phyloP scores from a whole-genome alignment of 2,888 invertebrate genomes.

The Apotomis betuletana region DNA sequence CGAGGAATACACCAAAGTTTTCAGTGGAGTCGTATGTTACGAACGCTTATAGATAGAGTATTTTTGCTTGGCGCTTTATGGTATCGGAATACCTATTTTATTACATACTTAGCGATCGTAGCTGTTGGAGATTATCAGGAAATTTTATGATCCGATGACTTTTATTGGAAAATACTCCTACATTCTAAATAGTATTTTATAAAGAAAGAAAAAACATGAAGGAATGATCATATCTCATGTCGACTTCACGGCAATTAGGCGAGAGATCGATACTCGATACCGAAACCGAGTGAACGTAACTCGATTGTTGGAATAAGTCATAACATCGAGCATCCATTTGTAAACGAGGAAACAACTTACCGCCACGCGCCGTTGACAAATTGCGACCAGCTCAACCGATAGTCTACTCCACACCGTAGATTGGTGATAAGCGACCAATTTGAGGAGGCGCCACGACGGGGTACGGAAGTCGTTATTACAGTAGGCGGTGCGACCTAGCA shows the following conservation, averaged over 20 bases:
- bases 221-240: background rate
- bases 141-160: no score
- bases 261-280: background rate
- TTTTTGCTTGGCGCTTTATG: slow-evolving; percentile 50
- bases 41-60: slow-evolving; percentile 62
- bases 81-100: slow-evolving; percentile 6
- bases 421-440: slow-evolving; percentile 84
- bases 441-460: slow-evolving; percentile 82
- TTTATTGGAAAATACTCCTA: no score
- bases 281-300: background rate
- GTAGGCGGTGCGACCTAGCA: slow-evolving; percentile 80
- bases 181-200: no score
- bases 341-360: slow-evolving; percentile 67
- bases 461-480: slow-evolving; percentile 84
- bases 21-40: slow-evolving; percentile 65
- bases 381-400: slow-evolving; percentile 75
- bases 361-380: slow-evolving; percentile 72
- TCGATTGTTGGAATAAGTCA: slow-evolving; percentile 41
- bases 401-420: slow-evolving; percentile 78
- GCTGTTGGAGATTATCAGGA: background rate
- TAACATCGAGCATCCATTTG: slow-evolving; percentile 54
- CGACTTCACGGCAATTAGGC: background rate
- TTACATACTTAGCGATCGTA: background rate
- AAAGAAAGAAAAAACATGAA: no score
- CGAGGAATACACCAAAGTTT: slow-evolving; percentile 77